Conservation (phyloP, 1,140 invertebrate genomes). For the Galleria mellonella region DNA sequence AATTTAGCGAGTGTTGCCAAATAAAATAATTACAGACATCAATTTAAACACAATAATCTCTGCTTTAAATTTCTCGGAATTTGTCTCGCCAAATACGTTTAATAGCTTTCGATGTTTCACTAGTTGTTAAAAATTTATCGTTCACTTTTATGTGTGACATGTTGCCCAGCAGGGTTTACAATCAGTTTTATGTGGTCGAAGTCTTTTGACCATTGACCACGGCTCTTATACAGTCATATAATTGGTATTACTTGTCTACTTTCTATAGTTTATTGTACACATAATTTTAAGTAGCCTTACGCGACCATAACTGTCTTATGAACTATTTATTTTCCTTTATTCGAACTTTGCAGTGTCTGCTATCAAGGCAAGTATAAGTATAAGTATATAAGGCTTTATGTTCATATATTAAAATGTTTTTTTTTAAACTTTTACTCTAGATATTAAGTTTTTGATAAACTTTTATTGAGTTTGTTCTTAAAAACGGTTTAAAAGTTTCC, state of each 20-base stretch:
- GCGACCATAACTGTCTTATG: conserved; percentile 12
- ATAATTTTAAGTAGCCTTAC: conserved; percentile 10
- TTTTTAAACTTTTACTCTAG: conserved; percentile 3
- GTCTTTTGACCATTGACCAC: conserved; percentile 12
- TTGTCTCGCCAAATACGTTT: conserved; percentile 19
- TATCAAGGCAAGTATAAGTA: neutral
- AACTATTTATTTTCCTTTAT: conserved; percentile 14
- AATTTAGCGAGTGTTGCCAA: no score
- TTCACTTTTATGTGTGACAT: conserved; percentile 18
- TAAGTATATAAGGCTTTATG: no score
- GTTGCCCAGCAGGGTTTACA: conserved; percentile 14
- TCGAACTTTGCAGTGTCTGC: neutral
- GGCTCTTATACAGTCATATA: neutral
- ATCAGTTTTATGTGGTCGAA: conserved; percentile 18
- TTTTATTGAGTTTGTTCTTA: conserved; percentile 7
- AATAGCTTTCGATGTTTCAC: conserved; percentile 19
- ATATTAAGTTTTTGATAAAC: conserved; percentile 11
- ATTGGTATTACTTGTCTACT: conserved; percentile 5
- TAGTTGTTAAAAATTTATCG: conserved; percentile 29
- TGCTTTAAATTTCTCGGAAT: neutral
- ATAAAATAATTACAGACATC: no score
- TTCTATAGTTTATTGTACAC: conserved; percentile 1
- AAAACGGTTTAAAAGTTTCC: conserved; percentile 12
- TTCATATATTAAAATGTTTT: neutral
- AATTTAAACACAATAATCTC: no score